These are phyloP conservation scores for Apodemus speciosus DNA, from an alignment of 2,113 vertebrate genomes.

Conservation along the genomic window DNA sequence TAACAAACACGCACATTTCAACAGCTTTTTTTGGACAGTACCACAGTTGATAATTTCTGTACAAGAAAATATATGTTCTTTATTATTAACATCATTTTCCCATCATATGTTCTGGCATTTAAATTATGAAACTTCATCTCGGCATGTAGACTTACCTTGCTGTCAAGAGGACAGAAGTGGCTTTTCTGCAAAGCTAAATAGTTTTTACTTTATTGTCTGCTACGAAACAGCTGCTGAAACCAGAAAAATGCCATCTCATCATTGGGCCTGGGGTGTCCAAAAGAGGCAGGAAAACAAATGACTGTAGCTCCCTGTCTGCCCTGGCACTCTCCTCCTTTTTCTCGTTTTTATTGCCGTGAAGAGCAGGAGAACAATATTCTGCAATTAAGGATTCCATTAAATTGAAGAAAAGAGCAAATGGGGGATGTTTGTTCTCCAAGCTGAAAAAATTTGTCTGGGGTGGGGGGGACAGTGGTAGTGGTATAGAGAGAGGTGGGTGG, in stretches of 20 bases:
- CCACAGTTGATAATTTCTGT: conserved; percentile 68
- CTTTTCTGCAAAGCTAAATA: conserved; percentile 83
- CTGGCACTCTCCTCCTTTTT: conserved; percentile 85
- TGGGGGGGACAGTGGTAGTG: conserved; percentile 85
- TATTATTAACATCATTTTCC: conserved; percentile 71
- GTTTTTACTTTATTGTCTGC: conserved; percentile 85
- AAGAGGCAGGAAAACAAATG: conserved; percentile 82
- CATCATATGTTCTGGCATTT: conserved; percentile 79
- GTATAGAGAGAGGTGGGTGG: conserved; percentile 90
- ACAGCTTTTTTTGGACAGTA: conserved; percentile 66
- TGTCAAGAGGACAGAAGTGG: conserved; percentile 81
- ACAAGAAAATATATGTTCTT: conserved; percentile 56
- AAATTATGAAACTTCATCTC: conserved; percentile 81
- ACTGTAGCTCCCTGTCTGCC: conserved; percentile 86
- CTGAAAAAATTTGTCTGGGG: conserved; percentile 90
- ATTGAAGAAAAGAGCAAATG: conserved; percentile 99
- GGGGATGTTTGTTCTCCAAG: conserved; percentile 97
- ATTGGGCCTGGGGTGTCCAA: conserved; percentile 82
- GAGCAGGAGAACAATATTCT: conserved; percentile 97
- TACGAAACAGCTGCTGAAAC: conserved; percentile 84
- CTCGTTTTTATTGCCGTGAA: conserved; percentile 92
- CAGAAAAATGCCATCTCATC: conserved; percentile 87
- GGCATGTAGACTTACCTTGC: conserved; percentile 81
- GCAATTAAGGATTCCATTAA: conserved; percentile 99
- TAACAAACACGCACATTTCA: conserved; percentile 62